A percentile compares a stretch with the other conserved stretches of the same genome.
Evolutionary conservation across 2,797 vertebrate species (phyloP).

Genomic region (Strix occidentalis): DNA sequence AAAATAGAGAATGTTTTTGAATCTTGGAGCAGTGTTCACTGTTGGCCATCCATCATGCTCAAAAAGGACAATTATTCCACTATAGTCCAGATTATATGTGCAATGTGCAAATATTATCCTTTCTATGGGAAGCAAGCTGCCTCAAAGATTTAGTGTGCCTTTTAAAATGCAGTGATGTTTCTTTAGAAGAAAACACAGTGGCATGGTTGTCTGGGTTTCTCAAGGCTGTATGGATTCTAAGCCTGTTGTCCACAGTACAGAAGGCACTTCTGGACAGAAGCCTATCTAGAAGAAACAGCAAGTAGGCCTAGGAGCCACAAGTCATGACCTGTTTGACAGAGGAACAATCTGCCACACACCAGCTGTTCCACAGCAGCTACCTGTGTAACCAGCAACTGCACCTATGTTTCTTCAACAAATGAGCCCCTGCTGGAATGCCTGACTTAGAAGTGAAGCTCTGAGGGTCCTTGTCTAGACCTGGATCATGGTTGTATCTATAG

Average conservation of each 20-base stretch:
- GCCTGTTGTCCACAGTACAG: neutral
- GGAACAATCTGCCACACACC: neutral
- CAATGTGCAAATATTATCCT: neutral
- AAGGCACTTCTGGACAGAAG: neutral
- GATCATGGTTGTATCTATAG: neutral
- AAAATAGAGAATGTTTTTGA: slow-evolving; percentile 16
- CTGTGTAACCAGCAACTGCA: neutral
- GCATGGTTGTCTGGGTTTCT: neutral
- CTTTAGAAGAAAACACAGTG: neutral
- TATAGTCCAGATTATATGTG: neutral
- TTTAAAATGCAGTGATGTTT: neutral
- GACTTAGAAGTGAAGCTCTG: neutral
- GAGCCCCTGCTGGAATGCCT: neutral
- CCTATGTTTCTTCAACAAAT: neutral
- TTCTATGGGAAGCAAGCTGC: neutral
- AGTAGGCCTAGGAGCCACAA: neutral
- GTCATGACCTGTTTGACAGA: neutral
- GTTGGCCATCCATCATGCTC: neutral
- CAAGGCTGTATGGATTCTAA: neutral
- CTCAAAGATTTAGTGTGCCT: neutral
- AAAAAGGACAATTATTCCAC: neutral
- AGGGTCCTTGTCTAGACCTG: neutral
- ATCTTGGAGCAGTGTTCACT: neutral
- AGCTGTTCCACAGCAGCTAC: neutral
- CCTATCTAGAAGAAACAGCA: neutral